Percentiles rank a stretch among this genome's conserved stretches.
Evolutionary conservation across 2,113 vertebrate species (phyloP).

Genomic region (Colinus virginianus): DNA sequence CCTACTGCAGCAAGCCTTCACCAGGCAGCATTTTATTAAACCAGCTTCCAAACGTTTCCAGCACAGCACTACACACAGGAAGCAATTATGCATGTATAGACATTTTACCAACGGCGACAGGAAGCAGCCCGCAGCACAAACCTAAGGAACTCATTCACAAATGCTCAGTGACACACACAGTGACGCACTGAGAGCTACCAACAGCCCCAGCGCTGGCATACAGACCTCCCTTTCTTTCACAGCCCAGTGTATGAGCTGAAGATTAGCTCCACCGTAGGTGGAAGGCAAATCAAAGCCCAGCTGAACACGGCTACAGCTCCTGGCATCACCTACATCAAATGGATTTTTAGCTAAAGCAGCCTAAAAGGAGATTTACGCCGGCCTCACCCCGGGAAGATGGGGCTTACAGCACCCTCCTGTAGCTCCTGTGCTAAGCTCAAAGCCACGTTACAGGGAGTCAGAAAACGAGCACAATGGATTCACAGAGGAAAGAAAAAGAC

Average conservation of each 20-base stretch:
- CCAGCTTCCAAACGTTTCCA: not conserved
- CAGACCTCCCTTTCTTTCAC: not conserved
- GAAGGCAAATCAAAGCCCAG: constrained; percentile 1
- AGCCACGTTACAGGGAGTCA: not conserved
- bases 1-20: not conserved
- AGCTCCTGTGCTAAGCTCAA: not conserved
- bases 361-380: constrained; percentile 11
- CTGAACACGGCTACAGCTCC: not conserved
- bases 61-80: not conserved
- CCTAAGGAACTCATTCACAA: constrained; percentile 5
- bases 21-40: not conserved
- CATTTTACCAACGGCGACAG: not conserved
- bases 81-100: not conserved
- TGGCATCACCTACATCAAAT: constrained; percentile 13
- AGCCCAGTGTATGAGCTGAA: not conserved
- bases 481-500: not conserved
- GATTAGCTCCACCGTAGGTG: not conserved
- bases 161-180: not conserved
- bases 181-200: not conserved
- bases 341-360: not conserved
- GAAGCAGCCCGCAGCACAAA: not conserved
- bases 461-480: not conserved
- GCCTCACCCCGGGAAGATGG: not conserved
- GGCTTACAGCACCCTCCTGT: not conserved
- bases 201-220: not conserved